phyloP scores from a whole-genome alignment of 2,888 invertebrate genomes.

The Trisateles emortualis region DNA sequence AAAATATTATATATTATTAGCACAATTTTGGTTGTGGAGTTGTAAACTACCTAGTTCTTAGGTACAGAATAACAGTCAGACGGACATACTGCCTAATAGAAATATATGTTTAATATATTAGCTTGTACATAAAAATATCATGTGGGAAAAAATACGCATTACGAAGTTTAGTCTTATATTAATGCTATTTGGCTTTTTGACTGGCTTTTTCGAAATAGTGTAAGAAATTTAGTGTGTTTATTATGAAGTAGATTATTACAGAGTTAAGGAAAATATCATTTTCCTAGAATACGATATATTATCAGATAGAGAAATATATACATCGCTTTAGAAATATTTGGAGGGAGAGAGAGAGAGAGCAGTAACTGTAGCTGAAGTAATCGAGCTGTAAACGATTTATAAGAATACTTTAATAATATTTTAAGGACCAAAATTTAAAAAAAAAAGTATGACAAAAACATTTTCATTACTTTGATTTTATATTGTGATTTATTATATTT shows the following conservation, averaged over 20 bases:
- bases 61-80: slow-evolving; percentile 32
- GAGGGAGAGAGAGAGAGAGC: slow-evolving; percentile 19
- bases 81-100: slow-evolving; percentile 40
- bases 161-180: slow-evolving; percentile 80
- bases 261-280: slow-evolving; percentile 52
- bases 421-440: slow-evolving; percentile 67
- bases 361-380: slow-evolving; percentile 19
- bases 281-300: slow-evolving; percentile 56
- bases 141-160: slow-evolving; percentile 87
- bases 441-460: slow-evolving; percentile 54
- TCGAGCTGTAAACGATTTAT: slow-evolving; percentile 38
- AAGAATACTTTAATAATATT: slow-evolving; percentile 41
- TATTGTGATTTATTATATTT: slow-evolving; percentile 77
- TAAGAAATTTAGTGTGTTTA: slow-evolving; percentile 69
- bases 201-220: slow-evolving; percentile 79
- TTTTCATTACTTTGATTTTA: slow-evolving; percentile 69
- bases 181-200: slow-evolving; percentile 80
- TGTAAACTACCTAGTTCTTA: slow-evolving; percentile 31
- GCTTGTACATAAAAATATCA: slow-evolving; percentile 79
- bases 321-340: slow-evolving; percentile 33
- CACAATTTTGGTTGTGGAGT: slow-evolving; percentile 47
- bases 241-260: slow-evolving; percentile 61
- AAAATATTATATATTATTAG: slow-evolving; percentile 26
- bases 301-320: slow-evolving; percentile 28
- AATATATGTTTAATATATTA: slow-evolving; percentile 61